A percentile compares a stretch with the other conserved stretches of the same genome.
phyloP scores from a whole-genome alignment of 2,113 vertebrate genomes.

The Rhea americana region DNA sequence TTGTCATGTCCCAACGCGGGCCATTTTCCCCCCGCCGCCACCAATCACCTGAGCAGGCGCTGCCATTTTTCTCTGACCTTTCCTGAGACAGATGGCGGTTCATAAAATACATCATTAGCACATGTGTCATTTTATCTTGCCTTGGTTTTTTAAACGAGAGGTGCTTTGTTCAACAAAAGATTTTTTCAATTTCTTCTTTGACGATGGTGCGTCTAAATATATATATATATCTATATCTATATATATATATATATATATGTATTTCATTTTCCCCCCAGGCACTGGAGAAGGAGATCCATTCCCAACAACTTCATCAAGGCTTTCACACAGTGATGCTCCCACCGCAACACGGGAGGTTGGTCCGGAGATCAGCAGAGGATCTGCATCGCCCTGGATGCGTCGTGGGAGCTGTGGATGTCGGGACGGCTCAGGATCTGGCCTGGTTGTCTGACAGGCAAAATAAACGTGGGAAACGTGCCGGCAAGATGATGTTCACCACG shows the following conservation, averaged over 20 bases:
- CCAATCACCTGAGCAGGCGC: conserved; percentile 74
- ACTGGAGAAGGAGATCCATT: neutral
- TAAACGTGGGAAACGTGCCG: neutral
- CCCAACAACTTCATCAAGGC: accelerated
- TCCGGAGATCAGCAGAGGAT: neutral
- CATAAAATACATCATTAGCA: conserved; percentile 88
- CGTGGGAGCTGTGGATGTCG: accelerated
- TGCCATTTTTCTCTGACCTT: conserved; percentile 89
- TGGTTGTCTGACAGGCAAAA: neutral
- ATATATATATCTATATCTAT: neutral
- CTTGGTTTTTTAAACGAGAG: conserved; percentile 77
- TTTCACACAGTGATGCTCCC: accelerated
- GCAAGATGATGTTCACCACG: accelerated
- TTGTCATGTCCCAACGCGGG: conserved; percentile 83
- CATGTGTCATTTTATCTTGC: conserved; percentile 81
- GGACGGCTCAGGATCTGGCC: neutral
- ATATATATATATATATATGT: neutral
- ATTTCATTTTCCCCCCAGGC: neutral
- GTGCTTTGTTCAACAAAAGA: conserved; percentile 83
- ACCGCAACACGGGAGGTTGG: neutral
- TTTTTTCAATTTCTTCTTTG: conserved; percentile 72
- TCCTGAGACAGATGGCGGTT: conserved; percentile 83
- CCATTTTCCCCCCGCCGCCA: conserved; percentile 76
- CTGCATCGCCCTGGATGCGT: accelerated
- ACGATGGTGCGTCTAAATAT: conserved; percentile 40